Evolutionary conservation across 2,888 invertebrate species (phyloP), one percentile per base, ranked within the genome.

Genomic region (Corythucha ciliata): DNA sequence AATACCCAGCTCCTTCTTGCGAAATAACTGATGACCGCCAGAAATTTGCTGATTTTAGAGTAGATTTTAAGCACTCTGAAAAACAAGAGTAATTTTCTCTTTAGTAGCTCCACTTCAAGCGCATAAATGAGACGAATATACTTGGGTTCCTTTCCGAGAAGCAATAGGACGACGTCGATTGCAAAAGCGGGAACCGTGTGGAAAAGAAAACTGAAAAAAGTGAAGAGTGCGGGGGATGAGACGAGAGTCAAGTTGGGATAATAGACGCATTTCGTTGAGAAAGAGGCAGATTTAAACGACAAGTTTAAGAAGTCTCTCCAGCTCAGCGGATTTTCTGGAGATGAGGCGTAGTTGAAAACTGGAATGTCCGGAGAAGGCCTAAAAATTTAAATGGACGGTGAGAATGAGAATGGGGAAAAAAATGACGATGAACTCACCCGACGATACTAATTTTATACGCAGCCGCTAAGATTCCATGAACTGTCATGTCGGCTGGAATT

Each of bases 281-380:
- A 62, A 1, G 53, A 48, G 18, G 56, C 21, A 10, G 70, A 61
- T 2, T 14, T 24, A 2, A 44, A 42, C 21, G 8, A 39, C 1
- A 40, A 40, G 8, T 10, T 16, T 16, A 44, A 18, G 60, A 85
- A 85, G 37, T 81, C 74, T 0, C 72, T 75, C 93, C 93, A 94
- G 0, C 79, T 80, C 40, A 92, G 69, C 1, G 79, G 78, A 64
- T 90, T 88, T 53, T 83, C 76, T 1, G 74, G 72, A 0, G 87
- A 83, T 1, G 89, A 83, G 2, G 88, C 84, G 67, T 81, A 87
- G 69, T 92, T 92, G 72, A 84, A 92, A 27, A 92, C 79, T 0
- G 54, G 56, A 16, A 54, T 55, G 20, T 52, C 48, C 8, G 20
- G 34, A 14, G 22, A 16, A 1, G 41, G 45, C 7, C 49, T 53